phyloP scores from a whole-genome alignment of 2,888 invertebrate species.

The Gymnocheta viridis region DNA sequence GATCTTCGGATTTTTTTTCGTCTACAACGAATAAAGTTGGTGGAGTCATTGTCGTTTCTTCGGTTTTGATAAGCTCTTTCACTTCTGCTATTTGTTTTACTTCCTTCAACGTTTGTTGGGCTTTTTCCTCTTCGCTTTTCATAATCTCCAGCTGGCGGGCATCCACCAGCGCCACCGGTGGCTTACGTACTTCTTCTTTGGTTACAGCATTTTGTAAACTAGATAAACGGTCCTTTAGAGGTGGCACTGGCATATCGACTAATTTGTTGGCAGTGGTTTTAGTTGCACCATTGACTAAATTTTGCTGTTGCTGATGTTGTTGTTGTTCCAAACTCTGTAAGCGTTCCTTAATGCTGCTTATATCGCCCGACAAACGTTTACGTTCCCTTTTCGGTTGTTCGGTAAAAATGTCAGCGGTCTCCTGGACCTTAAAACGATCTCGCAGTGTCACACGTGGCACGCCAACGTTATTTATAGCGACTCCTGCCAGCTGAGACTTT shows the following conservation, averaged over 20 bases:
- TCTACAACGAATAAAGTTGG: too few relatives aligned
- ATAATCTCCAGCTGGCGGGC: slow-evolving; percentile 83
- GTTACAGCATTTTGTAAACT: slow-evolving; percentile 80
- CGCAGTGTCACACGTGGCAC: slow-evolving; percentile 74
- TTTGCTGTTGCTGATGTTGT: slow-evolving; percentile 83
- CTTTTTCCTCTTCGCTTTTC: slow-evolving; percentile 80
- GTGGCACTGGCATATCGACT: slow-evolving; percentile 80
- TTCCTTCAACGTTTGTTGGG: slow-evolving; percentile 71
- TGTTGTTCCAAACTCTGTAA: slow-evolving; percentile 85
- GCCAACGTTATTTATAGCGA: slow-evolving; percentile 23
- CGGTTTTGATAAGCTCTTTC: not conserved
- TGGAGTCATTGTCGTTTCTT: too few relatives aligned
- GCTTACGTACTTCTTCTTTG: slow-evolving; percentile 80
- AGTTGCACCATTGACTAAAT: slow-evolving; percentile 75
- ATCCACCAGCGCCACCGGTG: slow-evolving; percentile 81
- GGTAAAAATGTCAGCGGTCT: slow-evolving; percentile 58
- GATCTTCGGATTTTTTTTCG: slow-evolving; percentile 2
- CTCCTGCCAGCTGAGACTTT: slow-evolving; percentile 51
- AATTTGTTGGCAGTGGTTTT: slow-evolving; percentile 72
- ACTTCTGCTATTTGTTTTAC: not conserved
- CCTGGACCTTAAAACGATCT: slow-evolving; percentile 73
- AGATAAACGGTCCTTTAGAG: slow-evolving; percentile 81
- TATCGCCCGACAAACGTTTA: slow-evolving; percentile 84
- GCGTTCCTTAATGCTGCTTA: slow-evolving; percentile 86
- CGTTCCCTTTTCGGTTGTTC: slow-evolving; percentile 75